phyloP scores from a whole-genome alignment of 1,140 invertebrate genomes.

The Drosophila prosaltans region DNA sequence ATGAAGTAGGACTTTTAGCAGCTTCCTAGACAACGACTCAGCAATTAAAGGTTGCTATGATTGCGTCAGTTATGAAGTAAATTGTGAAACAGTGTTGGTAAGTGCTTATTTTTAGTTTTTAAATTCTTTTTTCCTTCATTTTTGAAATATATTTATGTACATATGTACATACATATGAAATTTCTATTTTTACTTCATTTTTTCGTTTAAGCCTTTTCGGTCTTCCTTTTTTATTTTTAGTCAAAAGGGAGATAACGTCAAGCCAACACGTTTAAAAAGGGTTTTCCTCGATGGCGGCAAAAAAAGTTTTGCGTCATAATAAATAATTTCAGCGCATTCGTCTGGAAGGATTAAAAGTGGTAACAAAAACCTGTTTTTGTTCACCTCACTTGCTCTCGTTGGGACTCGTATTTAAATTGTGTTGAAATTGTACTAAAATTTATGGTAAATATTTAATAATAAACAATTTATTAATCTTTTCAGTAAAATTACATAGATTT shows the following conservation, averaged over 20 bases:
- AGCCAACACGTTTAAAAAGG: constrained; percentile 40
- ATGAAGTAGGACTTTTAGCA: background rate
- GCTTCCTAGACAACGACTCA: background rate
- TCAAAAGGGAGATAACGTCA: constrained; percentile 46
- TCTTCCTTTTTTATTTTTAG: constrained; percentile 23
- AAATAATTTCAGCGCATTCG: constrained; percentile 78
- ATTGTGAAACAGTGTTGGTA: background rate
- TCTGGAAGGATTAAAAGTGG: constrained; percentile 72
- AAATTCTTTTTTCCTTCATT: constrained; percentile 26
- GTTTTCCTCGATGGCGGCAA: constrained; percentile 39
- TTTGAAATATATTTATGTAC: constrained; percentile 38
- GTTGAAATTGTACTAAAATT: background rate
- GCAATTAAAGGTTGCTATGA: too few relatives aligned
- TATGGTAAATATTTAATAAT: background rate
- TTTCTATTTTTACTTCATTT: constrained; percentile 55
- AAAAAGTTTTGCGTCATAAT: constrained; percentile 80
- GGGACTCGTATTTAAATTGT: background rate
- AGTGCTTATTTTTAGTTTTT: constrained; percentile 36
- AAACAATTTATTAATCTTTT: background rate
- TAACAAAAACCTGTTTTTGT: constrained; percentile 21
- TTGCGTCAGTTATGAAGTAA: too few relatives aligned
- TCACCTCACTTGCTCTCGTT: constrained; percentile 93
- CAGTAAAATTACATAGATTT: too few relatives aligned
- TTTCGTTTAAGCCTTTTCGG: constrained; percentile 50
- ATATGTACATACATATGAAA: constrained; percentile 37